Conservation (phyloP, 2,888 invertebrate genomes). For the Noctua pronuba region DNA sequence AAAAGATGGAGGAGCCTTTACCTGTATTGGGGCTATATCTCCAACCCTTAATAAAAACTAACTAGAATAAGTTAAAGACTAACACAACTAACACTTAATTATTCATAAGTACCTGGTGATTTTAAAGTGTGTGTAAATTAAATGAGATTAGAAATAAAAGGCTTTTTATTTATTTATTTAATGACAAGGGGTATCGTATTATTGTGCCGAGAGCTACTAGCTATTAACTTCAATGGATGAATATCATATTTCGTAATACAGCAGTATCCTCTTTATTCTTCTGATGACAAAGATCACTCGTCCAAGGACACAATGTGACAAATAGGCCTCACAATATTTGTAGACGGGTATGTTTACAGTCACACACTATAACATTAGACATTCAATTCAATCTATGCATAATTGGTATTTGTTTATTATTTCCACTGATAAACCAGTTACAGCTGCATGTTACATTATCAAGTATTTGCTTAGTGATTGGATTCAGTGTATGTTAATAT, state of each 20-base stretch:
- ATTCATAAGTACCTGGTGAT: too few relatives aligned
- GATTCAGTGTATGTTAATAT: slow-evolving; percentile 8
- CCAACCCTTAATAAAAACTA: too few relatives aligned
- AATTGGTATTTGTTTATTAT: slow-evolving; percentile 14
- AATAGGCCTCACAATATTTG: background rate
- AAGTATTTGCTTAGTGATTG: slow-evolving; percentile 22
- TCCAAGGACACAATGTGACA: background rate
- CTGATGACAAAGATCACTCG: background rate
- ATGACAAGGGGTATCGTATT: background rate
- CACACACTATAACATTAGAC: background rate
- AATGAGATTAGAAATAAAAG: too few relatives aligned
- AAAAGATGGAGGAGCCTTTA: too few relatives aligned
- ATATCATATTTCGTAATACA: background rate
- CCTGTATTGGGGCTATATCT: too few relatives aligned
- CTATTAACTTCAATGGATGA: background rate
- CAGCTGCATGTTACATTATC: slow-evolving; percentile 4
- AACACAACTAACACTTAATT: too few relatives aligned
- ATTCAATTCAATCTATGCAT: background rate
- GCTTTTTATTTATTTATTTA: too few relatives aligned
- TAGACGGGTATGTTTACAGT: background rate
- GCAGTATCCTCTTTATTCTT: too few relatives aligned
- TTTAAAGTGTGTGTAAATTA: too few relatives aligned
- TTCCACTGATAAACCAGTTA: slow-evolving; percentile 18
- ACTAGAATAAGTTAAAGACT: too few relatives aligned
- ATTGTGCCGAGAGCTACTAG: background rate